Evolutionary conservation across 2,113 vertebrate genomes (phyloP).

Genomic region (Ibidorhyncha struthersii): DNA sequence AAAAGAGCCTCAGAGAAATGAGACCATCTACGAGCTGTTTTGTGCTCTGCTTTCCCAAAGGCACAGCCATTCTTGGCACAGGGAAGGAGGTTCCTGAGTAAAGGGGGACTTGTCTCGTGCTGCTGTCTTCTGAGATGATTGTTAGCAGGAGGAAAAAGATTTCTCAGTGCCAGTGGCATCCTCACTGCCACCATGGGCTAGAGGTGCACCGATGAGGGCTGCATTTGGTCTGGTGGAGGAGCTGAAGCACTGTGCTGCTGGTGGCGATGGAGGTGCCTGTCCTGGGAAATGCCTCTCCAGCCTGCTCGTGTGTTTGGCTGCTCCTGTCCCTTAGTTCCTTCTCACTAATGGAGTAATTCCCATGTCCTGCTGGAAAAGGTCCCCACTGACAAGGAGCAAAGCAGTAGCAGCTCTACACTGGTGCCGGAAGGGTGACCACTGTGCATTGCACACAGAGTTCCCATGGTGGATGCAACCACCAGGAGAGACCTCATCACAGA

Average conservation of each 20-base stretch:
- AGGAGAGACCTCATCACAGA: not conserved
- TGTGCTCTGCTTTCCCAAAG: not conserved
- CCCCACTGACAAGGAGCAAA: rapidly evolving
- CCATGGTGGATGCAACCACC: not conserved
- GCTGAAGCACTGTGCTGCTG: not conserved
- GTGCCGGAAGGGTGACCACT: not conserved
- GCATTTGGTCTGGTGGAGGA: not conserved
- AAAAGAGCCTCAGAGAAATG: not conserved
- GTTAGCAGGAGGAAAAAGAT: not conserved
- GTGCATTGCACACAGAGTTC: not conserved
- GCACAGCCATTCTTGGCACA: not conserved
- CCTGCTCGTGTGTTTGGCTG: not conserved
- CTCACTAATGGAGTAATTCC: not conserved
- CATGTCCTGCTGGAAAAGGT: not conserved
- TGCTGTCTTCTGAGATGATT: not conserved
- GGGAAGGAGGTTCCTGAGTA: not conserved
- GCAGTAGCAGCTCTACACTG: not conserved
- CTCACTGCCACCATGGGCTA: not conserved
- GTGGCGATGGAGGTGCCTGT: not conserved
- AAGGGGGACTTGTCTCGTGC: not conserved
- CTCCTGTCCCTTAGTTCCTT: not conserved
- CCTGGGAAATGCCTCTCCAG: not conserved
- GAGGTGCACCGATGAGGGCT: rapidly evolving
- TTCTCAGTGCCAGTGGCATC: not conserved
- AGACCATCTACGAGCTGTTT: not conserved